These are phyloP conservation scores for Tiphia femorata DNA, from an alignment of 2,888 invertebrate genomes.

Conservation along the genomic window DNA sequence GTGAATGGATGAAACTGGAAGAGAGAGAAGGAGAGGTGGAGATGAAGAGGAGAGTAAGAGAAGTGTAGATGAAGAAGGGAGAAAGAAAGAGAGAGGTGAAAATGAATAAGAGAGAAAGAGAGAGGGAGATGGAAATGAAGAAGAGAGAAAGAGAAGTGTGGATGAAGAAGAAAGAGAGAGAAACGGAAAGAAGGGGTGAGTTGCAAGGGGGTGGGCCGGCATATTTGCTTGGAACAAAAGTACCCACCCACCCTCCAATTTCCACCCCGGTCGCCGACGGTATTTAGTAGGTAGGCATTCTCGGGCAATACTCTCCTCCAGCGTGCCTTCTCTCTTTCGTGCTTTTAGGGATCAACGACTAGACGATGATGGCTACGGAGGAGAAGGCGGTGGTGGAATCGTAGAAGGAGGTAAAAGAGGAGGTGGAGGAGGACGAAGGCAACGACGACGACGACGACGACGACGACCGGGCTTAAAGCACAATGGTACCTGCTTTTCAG, in stretches of 20 bases:
- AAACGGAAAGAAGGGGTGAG: slow-evolving; percentile 5
- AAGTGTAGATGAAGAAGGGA: no score
- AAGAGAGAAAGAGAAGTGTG: neutral
- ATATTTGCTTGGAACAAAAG: slow-evolving; percentile 64
- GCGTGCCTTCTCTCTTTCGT: slow-evolving; percentile 35
- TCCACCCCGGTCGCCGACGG: slow-evolving; percentile 39
- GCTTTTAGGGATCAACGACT: slow-evolving; percentile 44
- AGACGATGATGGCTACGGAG: slow-evolving; percentile 11
- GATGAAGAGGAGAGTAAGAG: no score
- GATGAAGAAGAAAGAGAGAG: neutral
- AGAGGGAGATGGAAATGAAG: neutral
- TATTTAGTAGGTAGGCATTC: slow-evolving; percentile 53
- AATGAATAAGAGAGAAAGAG: neutral
- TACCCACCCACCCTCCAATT: no score
- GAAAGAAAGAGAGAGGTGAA: no score
- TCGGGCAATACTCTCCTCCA: slow-evolving; percentile 50
- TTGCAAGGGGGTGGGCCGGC: slow-evolving; percentile 29
- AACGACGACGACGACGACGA: slow-evolving; percentile 28
- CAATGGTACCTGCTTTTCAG: slow-evolving; percentile 65
- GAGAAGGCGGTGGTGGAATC: slow-evolving; percentile 18
- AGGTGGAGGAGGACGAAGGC: slow-evolving; percentile 8
- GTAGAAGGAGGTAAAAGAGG: slow-evolving; percentile 21
- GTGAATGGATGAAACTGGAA: no score
- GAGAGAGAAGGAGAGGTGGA: no score
- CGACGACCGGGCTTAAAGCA: slow-evolving; percentile 56